Evolutionary conservation across 2,113 vertebrate genomes (phyloP).

Genomic region (Pantherophis guttatus): DNA sequence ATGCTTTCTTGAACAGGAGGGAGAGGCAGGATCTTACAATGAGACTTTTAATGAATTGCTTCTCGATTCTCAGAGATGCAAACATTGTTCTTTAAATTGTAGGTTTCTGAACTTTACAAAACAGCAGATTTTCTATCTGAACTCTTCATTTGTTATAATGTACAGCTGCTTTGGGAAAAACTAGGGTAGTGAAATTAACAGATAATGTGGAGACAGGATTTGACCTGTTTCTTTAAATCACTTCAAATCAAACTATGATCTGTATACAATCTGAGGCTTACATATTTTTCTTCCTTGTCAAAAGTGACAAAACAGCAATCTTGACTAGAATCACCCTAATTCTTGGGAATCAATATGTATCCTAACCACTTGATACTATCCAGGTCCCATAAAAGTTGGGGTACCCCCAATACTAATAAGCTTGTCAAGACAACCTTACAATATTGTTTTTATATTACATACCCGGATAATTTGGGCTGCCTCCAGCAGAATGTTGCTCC

Average conservation of each 20-base stretch:
- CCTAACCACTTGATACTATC: background rate
- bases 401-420: background rate
- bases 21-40: no score
- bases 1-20: no score
- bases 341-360: background rate
- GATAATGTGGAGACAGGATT: background rate
- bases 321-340: background rate
- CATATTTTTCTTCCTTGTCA: background rate
- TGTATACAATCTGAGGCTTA: background rate
- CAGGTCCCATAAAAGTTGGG: background rate
- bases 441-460: conserved; percentile 12
- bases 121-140: background rate
- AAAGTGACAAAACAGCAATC: background rate
- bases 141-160: background rate
- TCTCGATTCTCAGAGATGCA: background rate
- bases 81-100: background rate
- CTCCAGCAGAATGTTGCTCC: conserved; percentile 83
- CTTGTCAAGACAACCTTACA: no score
- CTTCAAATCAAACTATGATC: background rate
- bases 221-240: background rate
- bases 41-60: background rate
- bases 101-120: background rate
- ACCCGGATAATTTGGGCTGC: conserved; percentile 93
- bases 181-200: background rate
- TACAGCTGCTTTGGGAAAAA: background rate